Conservation (phyloP, 2,113 vertebrate genomes). For the Dicentrarchus labrax region DNA sequence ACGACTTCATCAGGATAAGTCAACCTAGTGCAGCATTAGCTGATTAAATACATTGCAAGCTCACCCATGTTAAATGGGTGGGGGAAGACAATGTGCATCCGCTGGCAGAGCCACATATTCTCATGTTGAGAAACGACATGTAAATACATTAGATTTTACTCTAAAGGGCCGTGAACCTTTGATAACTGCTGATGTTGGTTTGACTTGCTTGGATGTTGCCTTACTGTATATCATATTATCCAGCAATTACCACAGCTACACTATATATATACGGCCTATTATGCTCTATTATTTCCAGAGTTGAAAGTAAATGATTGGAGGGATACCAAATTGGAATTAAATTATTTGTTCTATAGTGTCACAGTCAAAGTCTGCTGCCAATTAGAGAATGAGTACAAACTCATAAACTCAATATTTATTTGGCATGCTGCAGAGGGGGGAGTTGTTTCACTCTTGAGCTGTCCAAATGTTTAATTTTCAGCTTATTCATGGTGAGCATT, state of each 20-base stretch:
- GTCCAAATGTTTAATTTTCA: slow-evolving; percentile 64
- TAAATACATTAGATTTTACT: too few relatives aligned
- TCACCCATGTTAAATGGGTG: slow-evolving; percentile 30
- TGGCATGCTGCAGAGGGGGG: slow-evolving; percentile 43
- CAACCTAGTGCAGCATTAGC: slow-evolving; percentile 72
- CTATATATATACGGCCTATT: slow-evolving; percentile 27
- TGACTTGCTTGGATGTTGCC: not conserved
- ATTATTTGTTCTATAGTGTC: slow-evolving; percentile 55
- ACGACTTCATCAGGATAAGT: slow-evolving; percentile 65
- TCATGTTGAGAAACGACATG: slow-evolving; percentile 4
- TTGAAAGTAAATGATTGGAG: slow-evolving; percentile 56
- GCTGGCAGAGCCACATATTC: not conserved
- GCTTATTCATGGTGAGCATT: slow-evolving; percentile 56
- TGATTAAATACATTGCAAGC: slow-evolving; percentile 73
- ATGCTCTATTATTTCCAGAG: slow-evolving; percentile 37
- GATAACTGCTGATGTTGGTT: not conserved
- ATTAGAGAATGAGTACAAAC: slow-evolving; percentile 74
- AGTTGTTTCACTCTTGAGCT: slow-evolving; percentile 37
- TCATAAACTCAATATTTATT: slow-evolving; percentile 68
- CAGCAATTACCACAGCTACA: slow-evolving; percentile 34
- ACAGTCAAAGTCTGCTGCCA: slow-evolving; percentile 69
- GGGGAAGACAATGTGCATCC: slow-evolving; percentile 8
- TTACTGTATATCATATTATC: not conserved
- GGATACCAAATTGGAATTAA: slow-evolving; percentile 63
- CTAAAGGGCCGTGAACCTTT: too few relatives aligned